Evolutionary conservation across 2,888 invertebrate genomes (phyloP), one percentile per base, ranked within the genome.

Genomic region (Urechis unicinctus): DNA sequence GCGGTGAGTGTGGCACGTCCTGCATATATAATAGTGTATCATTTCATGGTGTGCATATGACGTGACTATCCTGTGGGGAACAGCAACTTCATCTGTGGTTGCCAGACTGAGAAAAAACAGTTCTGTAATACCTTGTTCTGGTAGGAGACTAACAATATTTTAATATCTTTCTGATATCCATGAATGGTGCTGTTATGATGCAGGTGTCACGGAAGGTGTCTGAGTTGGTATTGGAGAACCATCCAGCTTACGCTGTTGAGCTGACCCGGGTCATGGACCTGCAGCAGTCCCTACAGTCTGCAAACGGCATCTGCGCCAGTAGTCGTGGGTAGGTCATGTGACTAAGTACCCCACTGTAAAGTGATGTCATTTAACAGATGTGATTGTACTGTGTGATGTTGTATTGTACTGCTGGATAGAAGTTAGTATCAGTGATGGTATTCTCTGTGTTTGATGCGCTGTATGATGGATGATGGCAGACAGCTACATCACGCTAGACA

Each of bases 151-250:
- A 9, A 48, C 24, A 26, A 25, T 6, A 6, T 49, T 25, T 5
- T 9, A 9, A n/a, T 6, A 9, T 50, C 5, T 9, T 6, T n/a
- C 6, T n/a, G 43, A 52, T 42, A 25, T 53, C 4, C 43, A 41
- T 3, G 22, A 42, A 4, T 46, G 25, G 25, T 21, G n/a, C 3
- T 28, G 48, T 3, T 53, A 31, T 29, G 31, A n/a, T 62, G 4
- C 56, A 79, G 76, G 79, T 82, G 26, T 94, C 95, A 0, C 93
- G 92, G 66, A 91, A 92, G 79, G 91, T 96, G 0, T 83, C 95
- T 0, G 90, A 92, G 66, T 82, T 96, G 36, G 96, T 97, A 68
- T 82, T 94, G 3, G 90, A 95, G 72, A 93, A 96, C 65, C 88
- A 94, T 57, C 87, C 86, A 63, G 85, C 87, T 0, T 95, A 93